phyloP scores from a whole-genome alignment of 2,113 vertebrate species.

The Malurus melanocephalus region DNA sequence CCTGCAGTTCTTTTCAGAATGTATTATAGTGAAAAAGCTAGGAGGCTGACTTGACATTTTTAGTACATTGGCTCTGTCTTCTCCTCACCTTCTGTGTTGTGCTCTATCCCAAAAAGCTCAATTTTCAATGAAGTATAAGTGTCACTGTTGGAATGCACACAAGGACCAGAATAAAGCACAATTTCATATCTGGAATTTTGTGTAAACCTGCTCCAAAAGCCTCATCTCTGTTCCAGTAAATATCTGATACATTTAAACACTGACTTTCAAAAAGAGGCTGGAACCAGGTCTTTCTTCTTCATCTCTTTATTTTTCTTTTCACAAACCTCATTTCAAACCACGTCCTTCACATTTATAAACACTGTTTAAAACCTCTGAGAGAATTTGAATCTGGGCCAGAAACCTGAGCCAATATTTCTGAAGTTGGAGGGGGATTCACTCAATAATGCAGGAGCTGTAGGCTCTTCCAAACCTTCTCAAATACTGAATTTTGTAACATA shows the following conservation, averaged over 20 bases:
- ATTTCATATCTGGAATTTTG: neutral
- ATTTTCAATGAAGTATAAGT: neutral
- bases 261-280: neutral
- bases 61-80: neutral
- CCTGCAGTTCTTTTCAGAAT: neutral
- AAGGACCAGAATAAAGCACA: neutral
- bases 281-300: neutral
- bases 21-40: neutral
- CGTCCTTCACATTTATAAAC: neutral
- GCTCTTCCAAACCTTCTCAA: neutral
- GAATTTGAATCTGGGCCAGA: neutral
- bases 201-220: neutral
- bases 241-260: neutral
- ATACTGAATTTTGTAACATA: neutral
- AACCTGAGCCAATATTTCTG: neutral
- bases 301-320: neutral
- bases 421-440: neutral
- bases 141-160: neutral
- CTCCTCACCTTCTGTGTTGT: neutral
- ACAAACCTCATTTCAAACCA: neutral
- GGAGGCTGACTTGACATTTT: neutral
- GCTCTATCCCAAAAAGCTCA: neutral
- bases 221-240: neutral
- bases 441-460: neutral
- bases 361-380: neutral